Percentiles rank a stretch among this genome's conserved stretches.
phyloP scores from a whole-genome alignment of 1,140 invertebrate species.

The Acyrthosiphon pisum region DNA sequence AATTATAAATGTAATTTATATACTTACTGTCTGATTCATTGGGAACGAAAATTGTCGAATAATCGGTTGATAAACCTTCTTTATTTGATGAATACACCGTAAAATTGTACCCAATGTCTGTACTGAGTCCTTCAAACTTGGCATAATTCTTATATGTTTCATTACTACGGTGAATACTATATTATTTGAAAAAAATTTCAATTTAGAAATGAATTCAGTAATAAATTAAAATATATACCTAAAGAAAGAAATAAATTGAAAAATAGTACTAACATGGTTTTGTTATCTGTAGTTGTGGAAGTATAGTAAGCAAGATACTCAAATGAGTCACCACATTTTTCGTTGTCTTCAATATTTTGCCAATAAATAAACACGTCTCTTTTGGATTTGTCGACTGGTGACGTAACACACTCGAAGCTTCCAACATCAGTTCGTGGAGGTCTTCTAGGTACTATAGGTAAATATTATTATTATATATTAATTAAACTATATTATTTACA shows the following conservation, averaged over 20 bases:
- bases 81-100: slow-evolving; percentile 67
- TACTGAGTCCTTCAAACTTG: slow-evolving; percentile 66
- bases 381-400: slow-evolving; percentile 61
- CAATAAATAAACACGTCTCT: slow-evolving; percentile 73
- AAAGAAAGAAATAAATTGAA: not conserved
- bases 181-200: not conserved
- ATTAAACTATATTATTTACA: slow-evolving; percentile 52
- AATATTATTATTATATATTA: slow-evolving; percentile 58
- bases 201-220: not conserved
- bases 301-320: slow-evolving; percentile 62
- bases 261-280: slow-evolving; percentile 6
- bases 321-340: slow-evolving; percentile 70
- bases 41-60: slow-evolving; percentile 70
- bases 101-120: slow-evolving; percentile 65
- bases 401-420: slow-evolving; percentile 70
- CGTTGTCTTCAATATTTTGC: slow-evolving; percentile 70
- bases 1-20: not conserved
- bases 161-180: slow-evolving; percentile 6
- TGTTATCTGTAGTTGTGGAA: not conserved
- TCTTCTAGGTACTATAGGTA: slow-evolving; percentile 65
- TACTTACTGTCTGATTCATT: slow-evolving; percentile 67
- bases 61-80: slow-evolving; percentile 67
- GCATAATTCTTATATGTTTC: slow-evolving; percentile 65
- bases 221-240: not conserved
- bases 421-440: slow-evolving; percentile 72